Conservation (phyloP, 2,888 invertebrate species). For the Tachina fera region DNA sequence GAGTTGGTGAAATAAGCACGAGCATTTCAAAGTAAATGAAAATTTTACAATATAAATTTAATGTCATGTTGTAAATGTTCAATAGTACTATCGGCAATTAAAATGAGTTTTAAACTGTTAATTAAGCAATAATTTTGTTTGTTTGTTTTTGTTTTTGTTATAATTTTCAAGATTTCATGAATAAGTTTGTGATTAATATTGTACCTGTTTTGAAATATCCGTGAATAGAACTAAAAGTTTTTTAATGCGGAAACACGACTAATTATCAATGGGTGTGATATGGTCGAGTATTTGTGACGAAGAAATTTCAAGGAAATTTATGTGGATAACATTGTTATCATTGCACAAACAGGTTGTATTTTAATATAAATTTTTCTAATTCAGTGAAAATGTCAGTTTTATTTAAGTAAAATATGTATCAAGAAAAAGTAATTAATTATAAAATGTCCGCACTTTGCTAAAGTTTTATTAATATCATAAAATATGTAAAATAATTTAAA, state of each 20-base stretch:
- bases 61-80: slow-evolving; percentile 70
- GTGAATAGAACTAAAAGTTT: background rate
- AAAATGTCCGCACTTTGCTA: slow-evolving; percentile 4
- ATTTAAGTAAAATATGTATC: background rate
- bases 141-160: slow-evolving; percentile 29
- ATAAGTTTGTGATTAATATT: slow-evolving; percentile 53
- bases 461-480: background rate
- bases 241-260: slow-evolving; percentile 48
- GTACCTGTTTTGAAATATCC: slow-evolving; percentile 62
- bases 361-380: slow-evolving; percentile 11
- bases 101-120: slow-evolving; percentile 71
- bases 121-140: slow-evolving; percentile 70
- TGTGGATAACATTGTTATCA: slow-evolving; percentile 5
- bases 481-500: too few relatives aligned
- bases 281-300: slow-evolving; percentile 6
- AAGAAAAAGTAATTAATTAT: slow-evolving; percentile 7
- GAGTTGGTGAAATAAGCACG: slow-evolving; percentile 29
- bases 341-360: slow-evolving; percentile 30
- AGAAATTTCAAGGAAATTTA: slow-evolving; percentile 50
- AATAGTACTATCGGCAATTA: slow-evolving; percentile 69
- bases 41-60: slow-evolving; percentile 62
- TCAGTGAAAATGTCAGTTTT: slow-evolving; percentile 40
- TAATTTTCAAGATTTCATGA: slow-evolving; percentile 41
- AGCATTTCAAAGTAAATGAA: slow-evolving; percentile 49
- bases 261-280: slow-evolving; percentile 19